Evolutionary conservation across 2,888 invertebrate species (phyloP), one percentile per base, ranked within the genome.

Genomic region (Caenorhabditis imperialis): DNA sequence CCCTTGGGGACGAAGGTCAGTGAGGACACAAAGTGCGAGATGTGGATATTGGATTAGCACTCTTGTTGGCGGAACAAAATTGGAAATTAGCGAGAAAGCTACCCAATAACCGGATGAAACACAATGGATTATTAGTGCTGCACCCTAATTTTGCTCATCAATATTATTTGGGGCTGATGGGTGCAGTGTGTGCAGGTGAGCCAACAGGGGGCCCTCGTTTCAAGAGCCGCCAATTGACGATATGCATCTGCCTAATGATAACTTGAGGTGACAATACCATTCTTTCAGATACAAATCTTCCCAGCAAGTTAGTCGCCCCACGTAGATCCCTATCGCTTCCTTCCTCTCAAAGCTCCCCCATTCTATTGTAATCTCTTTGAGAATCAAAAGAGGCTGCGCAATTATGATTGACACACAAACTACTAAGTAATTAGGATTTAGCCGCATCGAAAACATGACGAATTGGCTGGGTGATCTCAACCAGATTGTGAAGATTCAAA

Each of bases 31-130:
- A 18, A 37, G 58, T 42, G 42, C 53, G n/a, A n/a, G n/a, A n/a
- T n/a, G n/a, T n/a, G n/a, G n/a, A n/a, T n/a, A 63, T 63, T 63
- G 53, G 62, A 63, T 63, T 63, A 63, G 47, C 62, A 63, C 62
- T 48, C 45, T 27, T 48, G 48, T 35, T 44, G 42, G 27, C 38
- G 22, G 35, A 58, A 47, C 33, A 50, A 61, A 61, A 61, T 61
- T 61, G 61, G 51, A 61, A 61, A 61, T 61, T 61, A 53, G 50
- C 47, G 14, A 30, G 20, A 38, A 14, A 23, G 18, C 50, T 33
- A 61, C 47, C 45, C 37, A 35, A 27, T 45, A 44, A 53, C 44
- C 45, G 51, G 42, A 60, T 48, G 20, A 48, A 48, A 30, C 50
- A 50, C 50, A 50, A 50, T 50, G 44, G 40, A 18, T 44, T 44